phyloP scores from a whole-genome alignment of 1,140 invertebrate species.

The Lineus longissimus region DNA sequence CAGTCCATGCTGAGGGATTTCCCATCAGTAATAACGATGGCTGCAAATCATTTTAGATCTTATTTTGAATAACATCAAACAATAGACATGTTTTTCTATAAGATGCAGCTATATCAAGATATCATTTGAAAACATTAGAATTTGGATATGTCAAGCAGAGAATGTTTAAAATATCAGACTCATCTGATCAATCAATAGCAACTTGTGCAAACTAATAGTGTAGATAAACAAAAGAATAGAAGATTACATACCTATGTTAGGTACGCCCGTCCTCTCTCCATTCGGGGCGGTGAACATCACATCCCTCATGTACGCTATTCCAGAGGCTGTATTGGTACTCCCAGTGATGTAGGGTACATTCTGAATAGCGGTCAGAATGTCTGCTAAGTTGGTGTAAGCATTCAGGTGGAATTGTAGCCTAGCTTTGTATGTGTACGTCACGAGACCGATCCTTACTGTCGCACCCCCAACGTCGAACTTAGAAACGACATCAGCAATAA shows the following conservation, averaged over 20 bases:
- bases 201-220: no score
- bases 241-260: constrained; percentile 26
- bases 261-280: constrained; percentile 21
- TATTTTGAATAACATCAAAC: no score
- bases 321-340: constrained; percentile 44
- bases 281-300: constrained; percentile 21
- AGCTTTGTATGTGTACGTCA: constrained; percentile 33
- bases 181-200: no score
- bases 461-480: constrained; percentile 33
- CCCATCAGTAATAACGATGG: constrained; percentile 28
- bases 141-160: no score
- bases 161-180: no score
- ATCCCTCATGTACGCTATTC: constrained; percentile 31
- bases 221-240: no score
- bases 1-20: constrained; percentile 15
- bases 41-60: no score
- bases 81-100: no score
- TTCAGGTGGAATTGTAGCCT: constrained; percentile 35
- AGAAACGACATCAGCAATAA: constrained; percentile 31
- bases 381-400: no score
- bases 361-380: constrained; percentile 29
- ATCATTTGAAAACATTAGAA: no score
- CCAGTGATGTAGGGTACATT: constrained; percentile 34
- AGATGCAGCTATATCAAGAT: no score
- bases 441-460: constrained; percentile 31